Evolutionary conservation across 1,140 invertebrate genomes (phyloP).

Genomic region (Ceratina australensis): DNA sequence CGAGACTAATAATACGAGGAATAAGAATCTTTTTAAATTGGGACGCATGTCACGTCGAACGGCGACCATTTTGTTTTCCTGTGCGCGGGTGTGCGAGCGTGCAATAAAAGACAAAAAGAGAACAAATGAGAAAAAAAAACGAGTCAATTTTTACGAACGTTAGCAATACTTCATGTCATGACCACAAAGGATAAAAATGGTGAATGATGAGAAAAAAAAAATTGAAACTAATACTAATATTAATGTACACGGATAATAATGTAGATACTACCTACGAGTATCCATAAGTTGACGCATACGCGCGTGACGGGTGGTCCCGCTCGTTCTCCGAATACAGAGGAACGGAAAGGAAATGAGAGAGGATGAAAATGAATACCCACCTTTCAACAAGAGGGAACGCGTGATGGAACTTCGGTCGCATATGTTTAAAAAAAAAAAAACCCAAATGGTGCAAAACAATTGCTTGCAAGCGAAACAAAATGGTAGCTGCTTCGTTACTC

Average conservation of each 20-base stretch:
- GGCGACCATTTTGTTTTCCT: conserved; percentile 73
- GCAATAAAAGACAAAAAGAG: conserved; percentile 32
- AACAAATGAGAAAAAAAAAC: conserved; percentile 57
- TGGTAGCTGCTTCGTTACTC: conserved; percentile 69
- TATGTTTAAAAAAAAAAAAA: conserved; percentile 27
- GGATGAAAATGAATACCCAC: background rate
- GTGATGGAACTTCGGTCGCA: conserved; percentile 36
- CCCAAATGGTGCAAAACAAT: conserved; percentile 13
- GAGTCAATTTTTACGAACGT: conserved; percentile 74
- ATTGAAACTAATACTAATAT: conserved; percentile 32
- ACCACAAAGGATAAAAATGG: conserved; percentile 55
- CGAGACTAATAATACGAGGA: background rate
- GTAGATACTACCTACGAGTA: conserved; percentile 32
- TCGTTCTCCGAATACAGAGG: conserved; percentile 24
- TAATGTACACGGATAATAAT: conserved; percentile 30
- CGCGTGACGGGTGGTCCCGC: conserved; percentile 31
- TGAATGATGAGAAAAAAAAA: conserved; percentile 45
- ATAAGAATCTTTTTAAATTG: conserved; percentile 51
- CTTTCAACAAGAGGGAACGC: background rate
- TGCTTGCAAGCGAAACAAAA: conserved; percentile 68
- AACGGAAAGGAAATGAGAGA: background rate
- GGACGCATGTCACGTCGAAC: conserved; percentile 67
- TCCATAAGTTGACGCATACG: conserved; percentile 51
- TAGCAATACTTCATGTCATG: conserved; percentile 70
- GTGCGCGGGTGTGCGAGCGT: conserved; percentile 43